phyloP scores from a whole-genome alignment of 2,797 vertebrate species.

The Sebastes goodei region DNA sequence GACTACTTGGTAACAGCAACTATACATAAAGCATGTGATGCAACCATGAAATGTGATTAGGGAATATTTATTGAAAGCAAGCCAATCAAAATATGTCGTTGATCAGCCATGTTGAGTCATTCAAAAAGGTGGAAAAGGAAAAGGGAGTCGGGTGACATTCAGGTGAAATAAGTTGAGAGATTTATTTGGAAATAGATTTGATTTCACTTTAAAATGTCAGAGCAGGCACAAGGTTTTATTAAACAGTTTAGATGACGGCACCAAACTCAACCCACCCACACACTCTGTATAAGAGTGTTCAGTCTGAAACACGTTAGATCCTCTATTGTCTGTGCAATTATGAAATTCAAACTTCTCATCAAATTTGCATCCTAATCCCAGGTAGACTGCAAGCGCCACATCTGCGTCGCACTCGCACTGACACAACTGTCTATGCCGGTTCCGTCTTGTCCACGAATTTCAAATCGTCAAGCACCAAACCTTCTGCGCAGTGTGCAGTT shows the following conservation, averaged over 20 bases:
- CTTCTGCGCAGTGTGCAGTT: no score
- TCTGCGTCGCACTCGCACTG: no score
- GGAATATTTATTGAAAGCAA: conserved; percentile 27
- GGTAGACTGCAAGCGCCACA: no score
- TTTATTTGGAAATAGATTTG: neutral
- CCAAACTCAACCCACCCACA: neutral
- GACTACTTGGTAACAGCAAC: neutral
- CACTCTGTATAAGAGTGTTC: neutral
- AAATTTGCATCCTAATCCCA: no score
- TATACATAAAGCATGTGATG: neutral
- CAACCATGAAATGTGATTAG: neutral
- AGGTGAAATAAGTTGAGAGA: neutral
- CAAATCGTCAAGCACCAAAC: no score
- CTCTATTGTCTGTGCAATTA: neutral
- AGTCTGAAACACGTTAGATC: neutral
- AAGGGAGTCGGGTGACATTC: neutral
- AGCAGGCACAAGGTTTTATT: neutral
- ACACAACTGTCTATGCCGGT: no score
- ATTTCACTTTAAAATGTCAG: conserved; percentile 11
- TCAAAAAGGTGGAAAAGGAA: neutral
- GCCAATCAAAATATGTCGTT: conserved; percentile 17
- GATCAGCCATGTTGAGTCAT: conserved; percentile 8
- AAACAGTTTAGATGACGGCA: neutral
- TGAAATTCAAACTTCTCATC: no score
- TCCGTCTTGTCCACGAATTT: no score